Evolutionary conservation across 2,113 vertebrate genomes (phyloP).

Genomic region (Hippocampus barbouri): DNA sequence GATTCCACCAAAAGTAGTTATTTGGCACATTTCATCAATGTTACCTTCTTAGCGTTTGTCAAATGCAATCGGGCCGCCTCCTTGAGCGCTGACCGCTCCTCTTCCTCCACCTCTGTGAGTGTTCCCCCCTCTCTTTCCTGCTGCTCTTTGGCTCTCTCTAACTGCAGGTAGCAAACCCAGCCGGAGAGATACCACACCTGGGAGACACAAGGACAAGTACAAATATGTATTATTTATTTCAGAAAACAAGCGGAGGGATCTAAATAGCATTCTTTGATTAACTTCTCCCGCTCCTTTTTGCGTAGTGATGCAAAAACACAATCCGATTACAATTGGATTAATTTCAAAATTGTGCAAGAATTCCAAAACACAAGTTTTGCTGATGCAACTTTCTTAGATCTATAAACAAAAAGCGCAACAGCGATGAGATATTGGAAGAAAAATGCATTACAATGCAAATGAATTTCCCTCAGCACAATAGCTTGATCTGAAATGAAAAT

Average conservation of each 20-base stretch:
- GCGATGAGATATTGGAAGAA: not conserved
- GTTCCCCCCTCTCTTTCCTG: slow-evolving; percentile 64
- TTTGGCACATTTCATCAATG: not conserved
- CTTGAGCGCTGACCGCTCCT: slow-evolving; percentile 66
- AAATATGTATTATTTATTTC: not conserved
- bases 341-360: not conserved
- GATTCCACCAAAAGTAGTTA: not conserved
- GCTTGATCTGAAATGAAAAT: not conserved
- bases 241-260: not conserved
- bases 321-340: not conserved
- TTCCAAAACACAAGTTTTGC: not conserved
- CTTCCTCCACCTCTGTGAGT: slow-evolving; percentile 54
- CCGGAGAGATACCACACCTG: slow-evolving; percentile 78
- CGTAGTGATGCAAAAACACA: not conserved
- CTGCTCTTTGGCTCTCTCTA: slow-evolving; percentile 53
- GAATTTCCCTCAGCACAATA: not conserved
- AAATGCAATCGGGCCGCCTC: slow-evolving; percentile 69
- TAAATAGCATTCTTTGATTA: not conserved
- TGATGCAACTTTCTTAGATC: not conserved
- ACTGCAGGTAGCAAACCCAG: slow-evolving; percentile 74
- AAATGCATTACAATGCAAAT: slow-evolving; percentile 1
- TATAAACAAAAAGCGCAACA: not conserved
- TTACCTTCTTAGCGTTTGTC: slow-evolving; percentile 74
- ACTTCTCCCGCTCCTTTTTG: not conserved
- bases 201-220: slow-evolving; percentile 22